Evolutionary conservation across 2,113 vertebrate genomes (phyloP), one percentile per base, ranked within the genome.

Genomic region (Fukomys damarensis): DNA sequence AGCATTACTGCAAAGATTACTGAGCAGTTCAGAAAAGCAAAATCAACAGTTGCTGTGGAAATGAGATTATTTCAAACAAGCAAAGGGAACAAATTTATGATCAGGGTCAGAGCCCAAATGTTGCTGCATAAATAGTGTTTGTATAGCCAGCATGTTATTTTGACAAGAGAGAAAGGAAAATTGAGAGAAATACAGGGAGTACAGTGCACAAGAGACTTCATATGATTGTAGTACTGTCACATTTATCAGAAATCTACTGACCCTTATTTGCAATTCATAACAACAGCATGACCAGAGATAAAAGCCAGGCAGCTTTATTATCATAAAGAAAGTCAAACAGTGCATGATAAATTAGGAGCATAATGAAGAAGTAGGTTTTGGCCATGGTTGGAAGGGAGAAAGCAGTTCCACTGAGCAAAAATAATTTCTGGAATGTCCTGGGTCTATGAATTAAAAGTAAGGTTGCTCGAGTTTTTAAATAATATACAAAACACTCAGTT

Each of bases 11-110:
- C 28, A 26, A 56, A 56, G 61, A 38, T 20, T 76, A 35, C 14
- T 91, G 61, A 86, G 76, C 46, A 65, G 3, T 28, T 91, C 43
- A 79, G 77, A 3, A 63, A 85, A 89, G 58, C 35, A 59, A 59
- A 49, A 89, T 30, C 88, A 83, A 49, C 46, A 93, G 74, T 91
- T 90, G 52, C 79, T n/a, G 24, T 38, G 74, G 68, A 94, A 92
- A 94, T 56, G 9, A 85, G 49, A 93, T 95, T 88, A 88, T 61
- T 96, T 20, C 20, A 93, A 97, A 80, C 0, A 91, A 96, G 93
- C 72, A 52, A 0, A 19, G 20, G 28, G 35, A 90, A 7, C 41
- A 59, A 26, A 38, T 32, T 56, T 74, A 59, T 7, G 10, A 35
- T 30, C 56, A 76, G 63, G 7, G 3, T 93, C 49, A 4, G 80